These are phyloP conservation scores for Urechis unicinctus DNA, from an alignment of 2,888 invertebrate genomes.

Conservation along the genomic window DNA sequence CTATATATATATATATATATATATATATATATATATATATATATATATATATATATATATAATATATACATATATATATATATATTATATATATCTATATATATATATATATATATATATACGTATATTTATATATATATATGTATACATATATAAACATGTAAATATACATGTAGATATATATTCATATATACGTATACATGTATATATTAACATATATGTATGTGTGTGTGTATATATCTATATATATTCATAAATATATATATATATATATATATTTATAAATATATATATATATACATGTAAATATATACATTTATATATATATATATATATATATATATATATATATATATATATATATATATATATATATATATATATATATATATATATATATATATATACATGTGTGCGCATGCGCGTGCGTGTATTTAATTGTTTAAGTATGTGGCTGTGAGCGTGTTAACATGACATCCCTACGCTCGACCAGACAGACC, in stretches of 20 bases:
- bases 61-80: no score
- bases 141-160: no score
- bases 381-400: conserved; percentile 13
- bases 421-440: conserved; percentile 4
- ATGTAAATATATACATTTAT: no score
- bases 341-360: conserved; percentile 9
- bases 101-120: conserved; percentile 11
- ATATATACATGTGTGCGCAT: conserved; percentile 10
- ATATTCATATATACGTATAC: conserved; percentile 9
- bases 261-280: conserved; percentile 9
- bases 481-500: no score
- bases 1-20: no score
- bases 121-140: conserved; percentile 10
- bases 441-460: no score
- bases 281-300: conserved; percentile 10
- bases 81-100: no score
- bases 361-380: conserved; percentile 6
- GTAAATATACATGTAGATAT: conserved; percentile 10
- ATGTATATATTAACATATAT: no score
- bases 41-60: neutral
- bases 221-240: conserved; percentile 9
- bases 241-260: no score
- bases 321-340: conserved; percentile 11
- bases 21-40: no score
- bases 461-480: no score